Base-by-base conservation (phyloP, 1,140 invertebrate species). In the Neomicropteryx cornuta region DNA sequence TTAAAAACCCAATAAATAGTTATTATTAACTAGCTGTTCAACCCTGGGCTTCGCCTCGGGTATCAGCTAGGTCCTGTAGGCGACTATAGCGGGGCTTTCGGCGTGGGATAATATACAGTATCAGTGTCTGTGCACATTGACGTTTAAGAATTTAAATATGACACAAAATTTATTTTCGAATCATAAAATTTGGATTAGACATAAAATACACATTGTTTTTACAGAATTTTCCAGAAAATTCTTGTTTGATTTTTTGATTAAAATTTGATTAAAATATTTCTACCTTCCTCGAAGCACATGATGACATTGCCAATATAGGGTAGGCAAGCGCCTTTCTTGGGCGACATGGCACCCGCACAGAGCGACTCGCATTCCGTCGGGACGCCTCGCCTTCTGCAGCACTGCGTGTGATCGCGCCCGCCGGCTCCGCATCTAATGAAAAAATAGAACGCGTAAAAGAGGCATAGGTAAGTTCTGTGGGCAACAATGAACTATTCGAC, bases 211-310 rank as follows among this genome's bases (percentile, higher is more conserved):
- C n/a, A n/a, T n/a, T n/a, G n/a, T n/a, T n/a, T n/a, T n/a, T n/a
- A n/a, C n/a, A n/a, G n/a, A n/a, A n/a, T n/a, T n/a, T n/a, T n/a
- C n/a, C n/a, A n/a, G n/a, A n/a, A n/a, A n/a, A n/a, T n/a, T n/a
- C n/a, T n/a, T n/a, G n/a, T n/a, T n/a, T n/a, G n/a, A n/a, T n/a
- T n/a, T n/a, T n/a, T n/a, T n/a, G n/a, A n/a, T n/a, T n/a, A n/a
- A n/a, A n/a, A n/a, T n/a, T n/a, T n/a, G n/a, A n/a, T n/a, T n/a
- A n/a, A n/a, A n/a, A n/a, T n/a, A n/a, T n/a, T n/a, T n/a, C 51
- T 55, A 83, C 81, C 85, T 73, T 88, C 84, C 59, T 87, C 83
- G 49, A 86, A 84, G 58, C 86, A 89, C 59, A 85, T 79, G 18
- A 83, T 73, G 45, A 88, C 85, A 56, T 87, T 87, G 24, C 83